Evolutionary conservation across 1,140 invertebrate genomes (phyloP), one percentile per base, ranked within the genome.

Genomic region (Pogonomyrmex californicus): DNA sequence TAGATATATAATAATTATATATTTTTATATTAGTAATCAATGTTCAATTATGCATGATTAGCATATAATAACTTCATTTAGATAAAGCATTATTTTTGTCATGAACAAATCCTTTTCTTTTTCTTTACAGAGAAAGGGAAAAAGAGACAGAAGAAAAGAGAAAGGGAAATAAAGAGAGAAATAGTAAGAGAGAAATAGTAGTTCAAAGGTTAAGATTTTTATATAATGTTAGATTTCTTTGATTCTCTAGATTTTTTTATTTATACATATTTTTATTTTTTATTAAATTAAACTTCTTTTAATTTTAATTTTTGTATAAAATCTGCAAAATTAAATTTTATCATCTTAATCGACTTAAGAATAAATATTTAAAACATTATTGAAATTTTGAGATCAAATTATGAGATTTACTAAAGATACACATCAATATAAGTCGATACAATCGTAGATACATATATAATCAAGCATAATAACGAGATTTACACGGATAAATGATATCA

Each of bases 1-100:
- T 76, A 76, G 58, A 76, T 58, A n/a, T 30, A 5, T 30, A 62
- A 62, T 41, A 17, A 77, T 4, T 17, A 4, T 76, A 10, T n/a
- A 23, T 33, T 30, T 41, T 30, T 30, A 58, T 12, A 12, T 73
- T n/a, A n/a, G n/a, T n/a, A n/a, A n/a, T n/a, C n/a, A n/a, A n/a
- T n/a, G n/a, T n/a, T n/a, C n/a, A n/a, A n/a, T n/a, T n/a, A n/a
- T n/a, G n/a, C n/a, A n/a, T n/a, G n/a, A n/a, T n/a, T n/a, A n/a
- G 23, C 23, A 23, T 23, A 23, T 23, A 23, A 23, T 23, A 23
- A 23, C 0, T 23, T 23, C 23, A 23, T 23, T 23, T 23, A 23
- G 23, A 23, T 23, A 23, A 23, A 23, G 23, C 23, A 23, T 23
- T 23, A 23, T 23, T 23, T 23, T 23, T 23, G 23, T 23, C 23